Evolutionary conservation across 2,888 invertebrate genomes (phyloP).

Genomic region (Punctoribates punctum): DNA sequence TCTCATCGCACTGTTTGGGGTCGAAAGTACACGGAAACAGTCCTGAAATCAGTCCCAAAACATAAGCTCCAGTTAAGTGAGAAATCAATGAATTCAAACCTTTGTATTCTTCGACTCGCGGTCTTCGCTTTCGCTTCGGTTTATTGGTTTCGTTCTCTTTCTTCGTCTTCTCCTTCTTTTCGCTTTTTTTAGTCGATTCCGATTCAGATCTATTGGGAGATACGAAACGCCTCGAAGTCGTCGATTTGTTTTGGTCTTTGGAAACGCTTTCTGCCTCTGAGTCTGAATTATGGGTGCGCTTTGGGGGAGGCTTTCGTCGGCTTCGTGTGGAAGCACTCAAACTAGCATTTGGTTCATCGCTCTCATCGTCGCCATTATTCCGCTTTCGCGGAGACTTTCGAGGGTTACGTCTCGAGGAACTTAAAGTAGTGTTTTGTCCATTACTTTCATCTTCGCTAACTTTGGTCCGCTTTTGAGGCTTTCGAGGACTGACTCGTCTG

Average conservation of each 20-base stretch:
- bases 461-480: not conserved
- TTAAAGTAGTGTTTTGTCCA: too few relatives aligned
- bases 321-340: too few relatives aligned
- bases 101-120: not conserved
- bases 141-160: not conserved
- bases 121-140: not conserved
- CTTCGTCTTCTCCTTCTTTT: not conserved
- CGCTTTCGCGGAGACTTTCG: too few relatives aligned
- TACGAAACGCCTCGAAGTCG: too few relatives aligned
- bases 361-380: too few relatives aligned
- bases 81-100: not conserved
- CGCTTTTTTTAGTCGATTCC: not conserved
- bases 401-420: too few relatives aligned
- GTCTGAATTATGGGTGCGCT: too few relatives aligned
- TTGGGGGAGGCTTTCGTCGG: too few relatives aligned
- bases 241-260: too few relatives aligned
- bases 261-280: too few relatives aligned
- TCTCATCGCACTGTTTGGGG: not conserved
- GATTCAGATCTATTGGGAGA: not conserved
- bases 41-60: not conserved
- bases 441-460: too few relatives aligned
- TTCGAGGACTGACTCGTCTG: not conserved
- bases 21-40: slow-evolving; percentile 25
- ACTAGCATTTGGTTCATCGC: too few relatives aligned
- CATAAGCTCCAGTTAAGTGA: not conserved